Evolutionary conservation across 1,140 invertebrate species (phyloP), one percentile per base, ranked within the genome.

Genomic region (Sycophila sp.): DNA sequence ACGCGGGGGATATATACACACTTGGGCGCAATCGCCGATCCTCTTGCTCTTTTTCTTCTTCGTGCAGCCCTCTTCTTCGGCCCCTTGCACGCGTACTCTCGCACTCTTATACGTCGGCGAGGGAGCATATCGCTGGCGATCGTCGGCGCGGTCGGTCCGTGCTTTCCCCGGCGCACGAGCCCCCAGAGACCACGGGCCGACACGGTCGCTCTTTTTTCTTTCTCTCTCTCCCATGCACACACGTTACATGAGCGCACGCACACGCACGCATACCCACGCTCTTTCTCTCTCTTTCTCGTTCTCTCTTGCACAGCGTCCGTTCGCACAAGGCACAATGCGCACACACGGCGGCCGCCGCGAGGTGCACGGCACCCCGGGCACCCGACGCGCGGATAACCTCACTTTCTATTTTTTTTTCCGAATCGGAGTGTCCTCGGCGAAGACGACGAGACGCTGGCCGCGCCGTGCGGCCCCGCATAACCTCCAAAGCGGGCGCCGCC

Each of bases 391-490:
- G 45, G 45, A 60, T 69, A 69, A 69, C 67, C 67, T 69, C 67
- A 69, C 67, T 69, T 69, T 60, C 58, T 42, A 69, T 56, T 73
- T 10, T n/a, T 62, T 70, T 72, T 67, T 71, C 60, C 74, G 76
- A 73, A 56, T 38, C 30, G 34, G 65, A 72, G 71, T 73, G 53
- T n/a, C 49, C 64, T 75, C 62, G 49, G 51, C 72, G 62, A 40
- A 63, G 64, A 76, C 1, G 60, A 36, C 8, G 60, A 63, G 38
- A 26, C 2, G 19, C 17, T 36, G 40, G 30, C 19, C n/a, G n/a
- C n/a, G 17, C 55, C 36, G 26, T 45, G 47, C 24, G 22, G 36
- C 11, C 11, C 34, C 62, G 40, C 62, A 53, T 53, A 36, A 64
- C 13, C 30, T 51, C 38, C n/a, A 64, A 51, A 65, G 28, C 11